These are phyloP conservation scores for Ochlodes sylvanus DNA, from an alignment of 2,888 invertebrate species.

Conservation along the genomic window DNA sequence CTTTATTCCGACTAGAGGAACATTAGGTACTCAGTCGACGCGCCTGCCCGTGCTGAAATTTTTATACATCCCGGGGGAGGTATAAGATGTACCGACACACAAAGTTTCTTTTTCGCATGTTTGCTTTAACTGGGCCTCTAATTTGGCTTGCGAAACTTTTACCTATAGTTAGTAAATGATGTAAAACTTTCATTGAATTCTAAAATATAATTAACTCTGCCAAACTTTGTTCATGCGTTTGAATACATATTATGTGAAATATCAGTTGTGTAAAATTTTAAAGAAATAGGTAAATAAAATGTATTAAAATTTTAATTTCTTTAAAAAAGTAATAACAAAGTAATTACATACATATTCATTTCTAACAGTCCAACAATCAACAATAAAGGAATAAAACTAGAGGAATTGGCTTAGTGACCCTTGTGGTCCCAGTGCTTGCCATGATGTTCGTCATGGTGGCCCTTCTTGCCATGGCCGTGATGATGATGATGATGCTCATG, in stretches of 20 bases:
- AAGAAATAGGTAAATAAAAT: neutral
- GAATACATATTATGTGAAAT: no score
- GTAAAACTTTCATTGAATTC: constrained; percentile 25
- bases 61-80: constrained; percentile 32
- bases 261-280: neutral
- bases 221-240: neutral
- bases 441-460: constrained; percentile 90
- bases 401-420: constrained; percentile 62
- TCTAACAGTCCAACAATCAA: constrained; percentile 65
- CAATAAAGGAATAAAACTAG: constrained; percentile 41
- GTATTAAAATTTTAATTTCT: constrained; percentile 17
- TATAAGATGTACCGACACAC: constrained; percentile 29
- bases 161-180: constrained; percentile 21
- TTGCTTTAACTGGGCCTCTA: constrained; percentile 34
- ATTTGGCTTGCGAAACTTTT: constrained; percentile 30
- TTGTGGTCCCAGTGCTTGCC: constrained; percentile 92
- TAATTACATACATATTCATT: constrained; percentile 52
- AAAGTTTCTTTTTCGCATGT: constrained; percentile 36
- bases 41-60: constrained; percentile 27
- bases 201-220: constrained; percentile 7
- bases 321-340: constrained; percentile 61
- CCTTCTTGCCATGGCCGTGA: constrained; percentile 90
- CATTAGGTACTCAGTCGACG: constrained; percentile 17
- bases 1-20: constrained; percentile 31
- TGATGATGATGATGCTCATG: constrained; percentile 90